Base-by-base conservation (phyloP, 2,888 invertebrate species). In the Isoperla grammatica region DNA sequence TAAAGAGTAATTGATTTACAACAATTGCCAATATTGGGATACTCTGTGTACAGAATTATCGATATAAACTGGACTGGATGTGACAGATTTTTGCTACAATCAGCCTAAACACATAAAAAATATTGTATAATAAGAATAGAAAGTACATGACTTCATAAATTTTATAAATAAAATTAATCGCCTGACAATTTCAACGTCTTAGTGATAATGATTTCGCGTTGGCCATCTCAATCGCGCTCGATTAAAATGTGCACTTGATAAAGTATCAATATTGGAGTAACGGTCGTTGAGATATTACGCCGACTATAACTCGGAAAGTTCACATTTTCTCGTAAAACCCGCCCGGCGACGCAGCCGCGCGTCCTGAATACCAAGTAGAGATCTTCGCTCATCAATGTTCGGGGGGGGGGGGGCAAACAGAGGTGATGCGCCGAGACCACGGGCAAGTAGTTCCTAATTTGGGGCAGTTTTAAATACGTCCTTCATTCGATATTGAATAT, bases 261-360 rank as follows among this genome's bases (percentile, higher is more conserved):
- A 45, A 45, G 19, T 45, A 45, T 45, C 45, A 45, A 45, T 45
- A 45, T 45, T 17, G 9, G n/a, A 17, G 11, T 17, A 45, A 45
- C 15, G 45, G 19, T 19, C 45, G n/a, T 40, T 15, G 13, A 40
- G 45, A 19, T 19, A 19, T 45, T 13, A 17, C 2, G 15, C 19
- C 17, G 45, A 45, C 15, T 45, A 45, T 45, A 45, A 45, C 45
- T 45, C 45, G 11, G 11, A 11, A 15, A 17, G 45, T 40, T 40
- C 45, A 17, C 45, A 45, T 19, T 45, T 45, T 19, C 45, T 45
- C 45, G 45, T 45, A 45, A 45, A 45, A 45, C 17, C 45, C 11
- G 5, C 15, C 15, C 4, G 4, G 45, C 45, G 15, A 6, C 17
- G 11, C 4, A 4, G 40, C 6, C n/a, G 40, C 6, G 40, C 45